phyloP scores from a whole-genome alignment of 1,140 invertebrate genomes.

The Druon quercuslanigerum region DNA sequence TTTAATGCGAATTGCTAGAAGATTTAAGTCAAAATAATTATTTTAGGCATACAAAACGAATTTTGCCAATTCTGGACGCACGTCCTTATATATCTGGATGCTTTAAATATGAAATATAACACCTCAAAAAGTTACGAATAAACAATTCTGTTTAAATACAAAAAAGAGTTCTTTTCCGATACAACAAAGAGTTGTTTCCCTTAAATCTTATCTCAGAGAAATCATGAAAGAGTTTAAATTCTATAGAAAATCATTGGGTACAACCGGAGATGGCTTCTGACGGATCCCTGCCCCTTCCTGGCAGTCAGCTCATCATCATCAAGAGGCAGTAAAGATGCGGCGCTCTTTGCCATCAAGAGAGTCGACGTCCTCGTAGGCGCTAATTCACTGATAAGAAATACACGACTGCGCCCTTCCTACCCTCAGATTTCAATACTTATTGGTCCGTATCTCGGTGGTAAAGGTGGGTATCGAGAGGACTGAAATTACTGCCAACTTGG shows the following conservation, averaged over 20 bases:
- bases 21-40: no score
- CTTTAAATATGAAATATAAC: no score
- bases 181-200: slow-evolving; percentile 31
- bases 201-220: slow-evolving; percentile 37
- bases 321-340: slow-evolving; percentile 45
- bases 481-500: slow-evolving; percentile 50
- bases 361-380: slow-evolving; percentile 50
- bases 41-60: no score
- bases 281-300: slow-evolving; percentile 63
- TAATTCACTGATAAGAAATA: slow-evolving; percentile 73
- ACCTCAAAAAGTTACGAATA: background rate
- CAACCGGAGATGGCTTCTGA: slow-evolving; percentile 53
- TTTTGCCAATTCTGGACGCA: no score
- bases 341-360: slow-evolving; percentile 48
- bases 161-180: background rate
- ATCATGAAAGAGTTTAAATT: slow-evolving; percentile 5
- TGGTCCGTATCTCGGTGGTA: slow-evolving; percentile 64
- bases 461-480: slow-evolving; percentile 55
- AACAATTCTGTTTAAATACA: no score
- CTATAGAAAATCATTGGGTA: slow-evolving; percentile 50
- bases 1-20: no score
- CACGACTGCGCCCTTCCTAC: slow-evolving; percentile 53
- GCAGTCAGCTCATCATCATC: slow-evolving; percentile 66
- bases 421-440: slow-evolving; percentile 64
- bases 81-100: no score